A percentile compares a stretch with the other conserved stretches of the same genome.
phyloP scores from a whole-genome alignment of 1,140 invertebrate species.

The Leptinotarsa lineolata region DNA sequence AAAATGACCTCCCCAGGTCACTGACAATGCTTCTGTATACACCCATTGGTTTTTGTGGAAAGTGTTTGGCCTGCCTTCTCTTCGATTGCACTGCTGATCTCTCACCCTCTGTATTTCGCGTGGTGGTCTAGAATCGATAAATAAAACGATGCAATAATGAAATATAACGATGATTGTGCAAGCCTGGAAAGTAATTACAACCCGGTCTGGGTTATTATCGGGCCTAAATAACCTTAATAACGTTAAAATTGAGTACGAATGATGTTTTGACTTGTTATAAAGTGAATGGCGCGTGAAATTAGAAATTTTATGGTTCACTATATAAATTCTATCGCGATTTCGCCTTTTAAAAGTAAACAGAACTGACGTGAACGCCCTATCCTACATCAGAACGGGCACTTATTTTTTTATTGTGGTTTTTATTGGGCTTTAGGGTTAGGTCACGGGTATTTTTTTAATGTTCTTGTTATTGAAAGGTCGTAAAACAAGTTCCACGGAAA shows the following conservation, averaged over 20 bases:
- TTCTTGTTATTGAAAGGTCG: slow-evolving; percentile 20
- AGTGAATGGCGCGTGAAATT: slow-evolving; percentile 49
- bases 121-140: slow-evolving; percentile 20
- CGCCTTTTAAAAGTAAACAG: slow-evolving; percentile 17
- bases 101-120: background rate
- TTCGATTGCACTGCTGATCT: background rate
- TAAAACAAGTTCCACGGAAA: slow-evolving; percentile 23
- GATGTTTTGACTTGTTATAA: slow-evolving; percentile 48
- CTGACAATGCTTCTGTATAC: no score
- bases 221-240: slow-evolving; percentile 45
- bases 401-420: slow-evolving; percentile 18
- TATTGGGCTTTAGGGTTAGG: slow-evolving; percentile 13
- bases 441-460: slow-evolving; percentile 22
- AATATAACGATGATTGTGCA: slow-evolving; percentile 45
- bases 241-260: slow-evolving; percentile 44
- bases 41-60: no score
- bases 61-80: no score
- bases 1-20: no score
- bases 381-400: slow-evolving; percentile 4
- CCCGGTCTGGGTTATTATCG: slow-evolving; percentile 37
- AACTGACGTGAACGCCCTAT: background rate
- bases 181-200: slow-evolving; percentile 43
- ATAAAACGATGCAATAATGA: slow-evolving; percentile 34
- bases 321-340: slow-evolving; percentile 29
- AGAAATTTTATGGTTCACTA: slow-evolving; percentile 47